Percentiles rank a stretch among this genome's conserved stretches.
Conservation (phyloP, 2,113 vertebrate species). For the Tachysurus vachellii region DNA sequence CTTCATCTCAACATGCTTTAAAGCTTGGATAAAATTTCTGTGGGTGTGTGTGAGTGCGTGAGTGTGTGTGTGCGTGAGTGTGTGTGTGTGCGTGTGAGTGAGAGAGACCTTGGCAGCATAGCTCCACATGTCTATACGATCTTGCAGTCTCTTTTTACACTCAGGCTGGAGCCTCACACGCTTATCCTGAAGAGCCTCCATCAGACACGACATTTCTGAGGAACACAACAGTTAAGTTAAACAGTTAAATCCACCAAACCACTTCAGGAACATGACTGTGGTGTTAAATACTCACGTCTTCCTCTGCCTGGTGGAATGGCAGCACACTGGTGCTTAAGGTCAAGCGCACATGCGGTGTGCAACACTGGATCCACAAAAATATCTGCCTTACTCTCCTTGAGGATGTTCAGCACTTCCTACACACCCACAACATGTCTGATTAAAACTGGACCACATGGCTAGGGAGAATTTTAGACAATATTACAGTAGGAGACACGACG, state of each 20-base stretch:
- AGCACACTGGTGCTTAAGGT: conserved; percentile 97
- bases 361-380: conserved; percentile 98
- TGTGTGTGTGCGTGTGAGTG: too few species aligned
- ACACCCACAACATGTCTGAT: background rate
- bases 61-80: background rate
- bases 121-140: conserved; percentile 98
- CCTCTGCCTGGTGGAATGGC: conserved; percentile 92
- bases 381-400: conserved; percentile 98
- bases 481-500: background rate
- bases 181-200: conserved; percentile 95
- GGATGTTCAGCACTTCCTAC: conserved; percentile 95
- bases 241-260: conserved; percentile 5
- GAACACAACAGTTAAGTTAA: background rate
- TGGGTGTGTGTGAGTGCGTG: background rate
- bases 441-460: background rate
- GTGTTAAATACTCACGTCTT: conserved; percentile 81
- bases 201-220: conserved; percentile 96
- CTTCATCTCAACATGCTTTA: background rate
- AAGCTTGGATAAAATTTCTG: too few species aligned
- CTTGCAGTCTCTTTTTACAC: conserved; percentile 97
- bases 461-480: background rate
- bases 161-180: conserved; percentile 93
- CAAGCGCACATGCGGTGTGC: conserved; percentile 94
- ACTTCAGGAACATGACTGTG: background rate
- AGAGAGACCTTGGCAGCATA: conserved; percentile 89